Percentiles rank a stretch among this genome's conserved stretches.
Evolutionary conservation across 2,888 invertebrate genomes (phyloP).

Genomic region (Sussaba pulchella): DNA sequence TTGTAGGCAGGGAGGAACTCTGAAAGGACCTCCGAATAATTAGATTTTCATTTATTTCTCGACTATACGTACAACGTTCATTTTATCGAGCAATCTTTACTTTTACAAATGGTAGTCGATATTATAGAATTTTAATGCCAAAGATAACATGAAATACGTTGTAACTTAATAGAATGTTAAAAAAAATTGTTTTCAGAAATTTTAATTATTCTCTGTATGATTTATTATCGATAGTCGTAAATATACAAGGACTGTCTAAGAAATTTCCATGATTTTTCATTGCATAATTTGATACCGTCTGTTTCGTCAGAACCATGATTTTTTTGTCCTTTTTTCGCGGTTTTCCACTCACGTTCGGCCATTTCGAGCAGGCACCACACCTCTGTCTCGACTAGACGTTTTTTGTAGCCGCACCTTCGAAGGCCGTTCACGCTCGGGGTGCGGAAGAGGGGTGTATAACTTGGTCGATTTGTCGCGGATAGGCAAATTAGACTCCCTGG

Average conservation of each 20-base stretch:
- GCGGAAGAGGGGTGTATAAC: slow-evolving; percentile 61
- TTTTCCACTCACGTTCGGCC: slow-evolving; percentile 44
- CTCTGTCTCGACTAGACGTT: slow-evolving; percentile 13
- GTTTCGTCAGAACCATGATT: no score
- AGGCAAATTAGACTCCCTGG: slow-evolving; percentile 64
- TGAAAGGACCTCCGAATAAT: neutral
- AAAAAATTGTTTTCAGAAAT: no score
- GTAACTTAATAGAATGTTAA: no score
- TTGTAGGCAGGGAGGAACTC: neutral
- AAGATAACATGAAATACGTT: no score
- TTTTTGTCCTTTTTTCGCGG: slow-evolving; percentile 59
- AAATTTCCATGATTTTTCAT: slow-evolving; percentile 15
- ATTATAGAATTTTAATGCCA: no score
- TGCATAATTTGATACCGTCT: no score
- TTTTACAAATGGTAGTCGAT: no score
- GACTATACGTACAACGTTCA: neutral
- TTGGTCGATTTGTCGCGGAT: slow-evolving; percentile 64
- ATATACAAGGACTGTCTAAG: no score
- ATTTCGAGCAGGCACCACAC: neutral
- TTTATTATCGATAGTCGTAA: neutral
- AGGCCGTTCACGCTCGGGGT: slow-evolving; percentile 35
- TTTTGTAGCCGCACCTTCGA: slow-evolving; percentile 30
- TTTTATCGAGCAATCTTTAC: no score
- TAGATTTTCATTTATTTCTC: neutral
- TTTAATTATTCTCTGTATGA: neutral